These are phyloP conservation scores for Perizoma affinitatum DNA, from an alignment of 2,888 invertebrate species.

Conservation along the genomic window DNA sequence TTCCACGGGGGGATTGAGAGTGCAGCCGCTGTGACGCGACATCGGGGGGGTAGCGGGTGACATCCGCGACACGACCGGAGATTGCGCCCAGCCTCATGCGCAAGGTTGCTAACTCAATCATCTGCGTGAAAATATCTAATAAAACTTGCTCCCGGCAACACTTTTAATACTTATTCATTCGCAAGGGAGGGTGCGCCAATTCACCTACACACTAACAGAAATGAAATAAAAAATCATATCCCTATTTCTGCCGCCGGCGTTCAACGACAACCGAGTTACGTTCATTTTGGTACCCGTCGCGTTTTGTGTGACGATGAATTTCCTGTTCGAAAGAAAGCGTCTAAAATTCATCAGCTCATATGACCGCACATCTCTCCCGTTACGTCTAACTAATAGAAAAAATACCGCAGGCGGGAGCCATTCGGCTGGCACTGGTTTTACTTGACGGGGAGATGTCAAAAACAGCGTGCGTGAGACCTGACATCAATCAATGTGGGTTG, in stretches of 20 bases:
- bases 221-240: slow-evolving; percentile 56
- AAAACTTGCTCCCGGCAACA: slow-evolving; percentile 66
- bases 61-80: slow-evolving; percentile 71
- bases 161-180: slow-evolving; percentile 55
- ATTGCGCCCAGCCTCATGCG: slow-evolving; percentile 78
- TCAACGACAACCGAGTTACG: slow-evolving; percentile 45
- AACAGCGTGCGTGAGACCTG: slow-evolving; percentile 69
- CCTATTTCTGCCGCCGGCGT: slow-evolving; percentile 44
- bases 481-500: slow-evolving; percentile 77
- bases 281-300: slow-evolving; percentile 41
- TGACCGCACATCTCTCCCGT: slow-evolving; percentile 52
- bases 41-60: slow-evolving; percentile 42
- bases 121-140: slow-evolving; percentile 76
- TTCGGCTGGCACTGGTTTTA: slow-evolving; percentile 69
- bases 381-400: slow-evolving; percentile 66
- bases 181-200: slow-evolving; percentile 52
- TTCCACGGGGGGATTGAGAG: slow-evolving; percentile 47
- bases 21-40: slow-evolving; percentile 41
- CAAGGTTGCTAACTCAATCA: slow-evolving; percentile 79
- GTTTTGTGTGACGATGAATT: slow-evolving; percentile 55
- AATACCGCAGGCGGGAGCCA: slow-evolving; percentile 52
- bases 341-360: slow-evolving; percentile 64
- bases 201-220: slow-evolving; percentile 51
- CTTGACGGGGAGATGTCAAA: slow-evolving; percentile 73
- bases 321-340: slow-evolving; percentile 61